Base-by-base conservation (phyloP, 2,888 invertebrate genomes). In the Lasioglossum vierecki region DNA sequence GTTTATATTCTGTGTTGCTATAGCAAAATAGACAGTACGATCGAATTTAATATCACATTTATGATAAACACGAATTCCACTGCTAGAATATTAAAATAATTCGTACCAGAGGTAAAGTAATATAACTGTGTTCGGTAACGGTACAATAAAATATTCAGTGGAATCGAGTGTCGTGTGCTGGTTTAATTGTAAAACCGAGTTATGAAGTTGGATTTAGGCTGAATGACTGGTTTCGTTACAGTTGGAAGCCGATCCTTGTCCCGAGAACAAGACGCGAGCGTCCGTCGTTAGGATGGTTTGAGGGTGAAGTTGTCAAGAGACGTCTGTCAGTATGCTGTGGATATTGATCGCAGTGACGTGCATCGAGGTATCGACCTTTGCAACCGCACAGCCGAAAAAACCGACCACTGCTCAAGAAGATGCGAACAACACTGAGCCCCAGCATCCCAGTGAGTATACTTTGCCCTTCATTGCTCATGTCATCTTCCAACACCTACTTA, bases 311-410 rank as follows among this genome's bases (percentile, higher is more conserved):
- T 77, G 82, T 79, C 77, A 85, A 87, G 89, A 83, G 84, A 88
- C 85, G 89, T 83, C 90, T 74, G 88, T 90, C 92, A 93, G 90
- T 89, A 94, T 94, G 94, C 91, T 92, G 93, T 92, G 93, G 93
- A 93, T 93, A 89, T 91, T 91, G 89, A 89, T 93, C 84, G 90
- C 92, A 76, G 90, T 93, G 83, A 89, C 91, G 89, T 93, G 92
- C 91, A 90, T 93, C 92, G 93, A 92, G 92, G 90, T 92, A 91
- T 93, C 93, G 88, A 92, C 91, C 84, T 91, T 93, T 87, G 93
- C 90, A 79, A 92, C 86, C 86, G 94, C 93, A 88, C 92, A 93
- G 88, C 90, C 92, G 82, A 93, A 91, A 83, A 91, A 89, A 74
- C 87, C 91, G 44, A 90, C 88, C 78, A 85, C 87, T 70, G 86